phyloP scores from a whole-genome alignment of 2,888 invertebrate genomes.

The Mimas tiliae region DNA sequence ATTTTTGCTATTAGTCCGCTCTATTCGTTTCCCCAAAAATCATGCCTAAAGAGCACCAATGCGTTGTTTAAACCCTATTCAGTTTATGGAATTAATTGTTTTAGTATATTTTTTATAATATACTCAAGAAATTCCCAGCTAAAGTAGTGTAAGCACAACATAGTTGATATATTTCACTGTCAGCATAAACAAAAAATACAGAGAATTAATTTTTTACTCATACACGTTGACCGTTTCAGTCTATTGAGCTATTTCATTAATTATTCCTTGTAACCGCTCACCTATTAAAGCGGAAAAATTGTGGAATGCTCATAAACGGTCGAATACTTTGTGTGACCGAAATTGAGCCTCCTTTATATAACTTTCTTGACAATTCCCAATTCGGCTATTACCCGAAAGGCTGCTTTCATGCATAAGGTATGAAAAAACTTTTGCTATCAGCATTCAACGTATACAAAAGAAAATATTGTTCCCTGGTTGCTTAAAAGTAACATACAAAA shows the following conservation, averaged over 20 bases:
- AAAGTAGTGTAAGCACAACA: neutral
- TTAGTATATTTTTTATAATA: no score
- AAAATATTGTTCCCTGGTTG: slow-evolving; percentile 45
- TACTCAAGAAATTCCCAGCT: no score
- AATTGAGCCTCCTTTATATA: slow-evolving; percentile 30
- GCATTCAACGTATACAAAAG: slow-evolving; percentile 43
- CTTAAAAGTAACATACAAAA: slow-evolving; percentile 31
- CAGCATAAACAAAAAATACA: neutral
- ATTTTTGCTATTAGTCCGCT: no score
- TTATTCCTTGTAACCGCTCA: slow-evolving; percentile 1
- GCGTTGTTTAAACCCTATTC: no score
- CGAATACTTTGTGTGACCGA: slow-evolving; percentile 29
- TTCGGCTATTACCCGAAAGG: slow-evolving; percentile 47
- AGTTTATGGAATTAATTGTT: no score
- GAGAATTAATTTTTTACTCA: neutral
- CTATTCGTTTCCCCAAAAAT: no score
- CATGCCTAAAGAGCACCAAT: no score
- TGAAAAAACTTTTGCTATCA: slow-evolving; percentile 49
- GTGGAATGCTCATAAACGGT: slow-evolving; percentile 10
- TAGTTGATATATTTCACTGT: neutral
- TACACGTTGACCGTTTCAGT: neutral
- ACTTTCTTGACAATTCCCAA: slow-evolving; percentile 41
- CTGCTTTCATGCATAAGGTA: slow-evolving; percentile 58
- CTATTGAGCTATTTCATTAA: slow-evolving; percentile 3
- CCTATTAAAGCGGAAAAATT: slow-evolving; percentile 22